Evolutionary conservation across 30 jellyfish, hydroid and myxozoan genomes (phyloP), one percentile per base, ranked within the genome.

Genomic region (Cassiopea xamachana): DNA sequence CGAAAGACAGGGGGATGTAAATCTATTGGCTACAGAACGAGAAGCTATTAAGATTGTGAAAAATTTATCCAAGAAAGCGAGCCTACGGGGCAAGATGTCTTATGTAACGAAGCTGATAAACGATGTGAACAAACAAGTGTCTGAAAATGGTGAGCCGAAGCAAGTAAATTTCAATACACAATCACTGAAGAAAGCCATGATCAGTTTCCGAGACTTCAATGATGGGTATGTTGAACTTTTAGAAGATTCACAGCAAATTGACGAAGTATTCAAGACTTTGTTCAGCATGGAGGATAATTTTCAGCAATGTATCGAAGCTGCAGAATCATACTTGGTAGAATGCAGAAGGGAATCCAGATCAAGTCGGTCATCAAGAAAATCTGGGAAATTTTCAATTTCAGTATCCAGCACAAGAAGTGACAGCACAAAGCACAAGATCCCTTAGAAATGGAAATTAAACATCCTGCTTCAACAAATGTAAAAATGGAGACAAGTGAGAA

Each of bases 121-220:
- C 84, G 84, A 48, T 48, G 91, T 83, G 84, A 69, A 68, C 50
- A 83, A 83, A 83, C 91, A 83, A 70, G 84, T 83, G 69, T 19
- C 84, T 83, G 75, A 83, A 13, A 18, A 83, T 68, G 84, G 80
- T 70, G 76, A 83, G 55, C 76, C 75, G 78, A 70, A 77, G 69
- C 69, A 60, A 46, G 9, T 68, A 44, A 50, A 81, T 81, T 81
- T 81, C 77, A 62, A 81, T 68, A 81, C 64, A 81, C 90, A 64
- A 69, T 61, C 81, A 62, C 60, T 81, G 90, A 81, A 81, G 90
- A 81, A 62, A 81, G 90, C 90, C 81, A 81, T 81, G 90, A 81
- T 72, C 67, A 60, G 90, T 81, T 81, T 81, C 82, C 55, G 79
- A 68, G 77, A 67, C 27, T 81, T 61, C 81, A 81, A 61, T 82